Evolutionary conservation across 2,113 vertebrate species (phyloP).

Genomic region (Planiliza haematocheilus): DNA sequence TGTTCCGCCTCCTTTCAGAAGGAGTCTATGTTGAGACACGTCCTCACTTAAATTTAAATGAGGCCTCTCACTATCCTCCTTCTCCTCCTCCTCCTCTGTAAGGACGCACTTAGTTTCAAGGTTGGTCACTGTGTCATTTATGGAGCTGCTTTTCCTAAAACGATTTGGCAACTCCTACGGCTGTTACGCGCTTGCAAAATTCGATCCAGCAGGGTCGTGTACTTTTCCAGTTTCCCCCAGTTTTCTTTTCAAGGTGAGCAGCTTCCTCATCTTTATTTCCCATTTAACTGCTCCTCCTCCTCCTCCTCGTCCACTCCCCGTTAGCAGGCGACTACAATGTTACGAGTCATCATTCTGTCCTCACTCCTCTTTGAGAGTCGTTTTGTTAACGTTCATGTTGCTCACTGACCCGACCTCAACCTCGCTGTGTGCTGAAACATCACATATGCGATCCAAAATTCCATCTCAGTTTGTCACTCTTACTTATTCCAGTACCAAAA

Average conservation of each 20-base stretch:
- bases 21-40: slow-evolving; percentile 4
- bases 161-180: not conserved
- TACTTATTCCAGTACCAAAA: too few relatives aligned
- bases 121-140: slow-evolving; percentile 27
- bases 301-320: not conserved
- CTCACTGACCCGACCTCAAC: too few relatives aligned
- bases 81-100: not conserved
- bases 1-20: slow-evolving; percentile 4
- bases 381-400: not conserved
- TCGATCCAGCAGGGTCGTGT: not conserved
- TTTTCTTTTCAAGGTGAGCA: slow-evolving; percentile 27
- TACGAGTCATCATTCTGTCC: not conserved
- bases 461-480: too few relatives aligned
- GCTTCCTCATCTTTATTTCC: slow-evolving; percentile 12
- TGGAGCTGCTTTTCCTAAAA: not conserved
- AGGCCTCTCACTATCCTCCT: slow-evolving; percentile 12
- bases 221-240: not conserved
- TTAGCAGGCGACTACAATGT: not conserved
- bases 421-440: not conserved
- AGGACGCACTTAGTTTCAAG: slow-evolving; percentile 4
- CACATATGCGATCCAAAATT: too few relatives aligned
- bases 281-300: not conserved
- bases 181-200: slow-evolving; percentile 14
- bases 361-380: not conserved
- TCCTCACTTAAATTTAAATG: not conserved